Evolutionary conservation across 2,888 invertebrate species (phyloP).

Genomic region (Lordiphosa fenestrarum): DNA sequence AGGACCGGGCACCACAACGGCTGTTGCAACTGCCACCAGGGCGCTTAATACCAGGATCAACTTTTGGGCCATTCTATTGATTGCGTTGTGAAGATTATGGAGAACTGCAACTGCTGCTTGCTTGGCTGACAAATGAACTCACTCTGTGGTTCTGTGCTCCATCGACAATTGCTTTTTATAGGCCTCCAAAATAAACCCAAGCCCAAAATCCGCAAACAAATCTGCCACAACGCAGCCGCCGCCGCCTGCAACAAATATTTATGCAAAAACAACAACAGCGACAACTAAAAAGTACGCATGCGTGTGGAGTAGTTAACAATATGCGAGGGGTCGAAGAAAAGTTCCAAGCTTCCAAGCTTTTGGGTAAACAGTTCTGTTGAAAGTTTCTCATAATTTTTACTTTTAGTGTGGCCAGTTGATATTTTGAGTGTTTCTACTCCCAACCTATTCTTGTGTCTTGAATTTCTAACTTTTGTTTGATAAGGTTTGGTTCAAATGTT

Average conservation of each 20-base stretch:
- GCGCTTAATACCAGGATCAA: conserved; percentile 75
- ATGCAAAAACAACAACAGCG: conserved; percentile 61
- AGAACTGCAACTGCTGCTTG: conserved; percentile 44
- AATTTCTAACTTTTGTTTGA: no score
- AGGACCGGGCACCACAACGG: conserved; percentile 76
- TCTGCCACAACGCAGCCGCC: conserved; percentile 47
- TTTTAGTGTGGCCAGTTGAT: no score
- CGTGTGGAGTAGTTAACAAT: conserved; percentile 42
- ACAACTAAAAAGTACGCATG: conserved; percentile 57
- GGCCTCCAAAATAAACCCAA: conserved; percentile 36
- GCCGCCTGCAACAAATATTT: conserved; percentile 66
- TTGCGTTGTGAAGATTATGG: conserved; percentile 8
- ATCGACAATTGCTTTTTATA: conserved; percentile 76
- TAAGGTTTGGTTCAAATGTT: no score
- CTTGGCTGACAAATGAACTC: conserved; percentile 77
- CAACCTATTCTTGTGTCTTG: no score
- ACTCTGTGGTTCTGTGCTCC: conserved; percentile 77
- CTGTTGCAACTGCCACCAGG: conserved; percentile 67
- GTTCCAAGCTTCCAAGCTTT: no score
- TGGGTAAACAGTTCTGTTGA: no score
- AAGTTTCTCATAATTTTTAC: no score
- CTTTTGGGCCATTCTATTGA: conserved; percentile 76
- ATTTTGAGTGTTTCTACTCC: no score
- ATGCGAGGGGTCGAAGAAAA: conserved; percentile 8
- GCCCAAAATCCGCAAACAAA: conserved; percentile 52